phyloP scores from a whole-genome alignment of 1,140 invertebrate genomes.

The Drosophila truncata region DNA sequence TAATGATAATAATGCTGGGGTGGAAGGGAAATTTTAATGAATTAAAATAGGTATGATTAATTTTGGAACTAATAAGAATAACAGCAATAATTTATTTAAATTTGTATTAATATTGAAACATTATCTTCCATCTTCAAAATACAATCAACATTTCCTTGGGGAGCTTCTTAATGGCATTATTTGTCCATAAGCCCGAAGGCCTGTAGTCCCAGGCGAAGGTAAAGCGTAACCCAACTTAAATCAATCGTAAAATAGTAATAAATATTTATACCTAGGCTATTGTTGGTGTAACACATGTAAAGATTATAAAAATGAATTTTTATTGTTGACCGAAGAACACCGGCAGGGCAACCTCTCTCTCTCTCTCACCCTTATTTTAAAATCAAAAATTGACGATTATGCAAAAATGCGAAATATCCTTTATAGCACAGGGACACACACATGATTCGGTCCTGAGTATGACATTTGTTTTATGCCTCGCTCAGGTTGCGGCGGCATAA shows the following conservation, averaged over 20 bases:
- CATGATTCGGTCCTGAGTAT: slow-evolving; percentile 72
- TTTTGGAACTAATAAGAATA: not conserved
- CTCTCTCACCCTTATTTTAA: slow-evolving; percentile 44
- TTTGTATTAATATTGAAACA: slow-evolving; percentile 2
- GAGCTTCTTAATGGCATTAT: slow-evolving; percentile 54
- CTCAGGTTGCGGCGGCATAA: slow-evolving; percentile 73
- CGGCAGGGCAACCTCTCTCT: not conserved
- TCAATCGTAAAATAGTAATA: slow-evolving; percentile 80
- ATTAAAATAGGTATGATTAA: not conserved
- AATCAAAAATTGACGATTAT: slow-evolving; percentile 84
- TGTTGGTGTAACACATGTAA: slow-evolving; percentile 71
- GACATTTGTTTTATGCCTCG: slow-evolving; percentile 80
- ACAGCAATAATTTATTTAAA: no score
- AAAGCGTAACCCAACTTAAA: slow-evolving; percentile 51
- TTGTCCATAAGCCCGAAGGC: slow-evolving; percentile 28
- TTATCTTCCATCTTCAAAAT: slow-evolving; percentile 1
- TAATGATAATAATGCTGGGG: slow-evolving; percentile 9
- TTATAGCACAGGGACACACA: slow-evolving; percentile 43
- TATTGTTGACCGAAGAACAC: slow-evolving; percentile 70
- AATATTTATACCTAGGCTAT: slow-evolving; percentile 72
- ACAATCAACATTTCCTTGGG: slow-evolving; percentile 6
- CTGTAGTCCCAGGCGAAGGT: slow-evolving; percentile 13
- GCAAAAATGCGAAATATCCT: slow-evolving; percentile 79
- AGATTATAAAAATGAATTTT: slow-evolving; percentile 83
- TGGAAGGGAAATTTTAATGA: slow-evolving; percentile 4